Percentiles rank a stretch among this genome's conserved stretches.
Evolutionary conservation across 37 sponge, comb jelly and placozoan species (phyloP).

Genomic region (Agelas oroides): DNA sequence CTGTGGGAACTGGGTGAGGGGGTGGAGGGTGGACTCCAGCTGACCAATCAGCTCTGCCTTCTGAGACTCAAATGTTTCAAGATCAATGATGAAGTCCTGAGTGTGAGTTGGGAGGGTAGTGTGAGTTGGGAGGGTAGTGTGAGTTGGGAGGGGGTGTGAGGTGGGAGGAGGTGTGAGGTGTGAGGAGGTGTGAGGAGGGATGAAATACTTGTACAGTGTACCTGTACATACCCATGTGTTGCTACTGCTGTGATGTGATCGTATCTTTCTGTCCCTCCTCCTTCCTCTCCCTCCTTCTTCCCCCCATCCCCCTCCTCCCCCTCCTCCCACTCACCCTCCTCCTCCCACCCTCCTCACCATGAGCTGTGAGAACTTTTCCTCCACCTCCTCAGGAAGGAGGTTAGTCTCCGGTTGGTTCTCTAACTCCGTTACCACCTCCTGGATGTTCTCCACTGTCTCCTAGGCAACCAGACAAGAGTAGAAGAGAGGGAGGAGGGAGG

Average conservation of each 20-base stretch:
- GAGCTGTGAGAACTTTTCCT: background rate
- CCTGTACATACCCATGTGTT: too few relatives aligned
- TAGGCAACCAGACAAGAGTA: background rate
- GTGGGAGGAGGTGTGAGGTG: background rate
- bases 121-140: background rate
- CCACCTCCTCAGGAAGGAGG: slow-evolving; percentile 2
- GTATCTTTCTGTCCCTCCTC: too few relatives aligned
- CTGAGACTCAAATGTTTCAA: slow-evolving; percentile 23
- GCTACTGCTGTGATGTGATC: too few relatives aligned
- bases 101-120: background rate
- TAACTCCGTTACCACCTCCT: slow-evolving; percentile 15
- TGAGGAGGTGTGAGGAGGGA: background rate
- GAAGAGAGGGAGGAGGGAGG: too few relatives aligned
- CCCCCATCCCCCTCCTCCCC: too few relatives aligned
- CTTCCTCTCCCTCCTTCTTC: slow-evolving; percentile 3
- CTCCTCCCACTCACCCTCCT: background rate
- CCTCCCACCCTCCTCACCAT: slow-evolving; percentile 36
- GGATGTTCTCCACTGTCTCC: slow-evolving; percentile 2
- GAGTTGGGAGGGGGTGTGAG: background rate
- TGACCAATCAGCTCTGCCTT: background rate
- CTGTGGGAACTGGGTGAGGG: background rate
- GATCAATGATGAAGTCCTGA: slow-evolving; percentile 23
- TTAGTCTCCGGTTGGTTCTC: slow-evolving; percentile 21
- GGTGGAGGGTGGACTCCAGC: background rate
- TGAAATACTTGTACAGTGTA: too few relatives aligned